phyloP scores from a whole-genome alignment of 1,140 invertebrate genomes.

The Halotydeus destructor region DNA sequence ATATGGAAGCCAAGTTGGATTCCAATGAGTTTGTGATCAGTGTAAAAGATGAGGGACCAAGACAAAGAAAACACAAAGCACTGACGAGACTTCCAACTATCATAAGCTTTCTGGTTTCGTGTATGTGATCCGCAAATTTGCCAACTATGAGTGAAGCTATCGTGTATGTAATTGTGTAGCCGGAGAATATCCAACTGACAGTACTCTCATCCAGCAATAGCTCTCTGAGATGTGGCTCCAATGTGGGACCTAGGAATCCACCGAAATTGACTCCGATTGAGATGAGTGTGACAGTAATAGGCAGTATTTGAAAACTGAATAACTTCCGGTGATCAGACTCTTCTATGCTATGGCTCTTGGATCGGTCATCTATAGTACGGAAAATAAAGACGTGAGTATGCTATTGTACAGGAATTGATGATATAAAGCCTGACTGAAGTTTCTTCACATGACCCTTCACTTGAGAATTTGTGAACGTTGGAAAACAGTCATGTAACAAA shows the following conservation, averaged over 20 bases:
- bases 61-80: conserved; percentile 35
- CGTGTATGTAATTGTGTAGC: conserved; percentile 46
- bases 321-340: too few species aligned
- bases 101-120: conserved; percentile 32
- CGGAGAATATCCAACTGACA: conserved; percentile 45
- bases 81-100: conserved; percentile 39
- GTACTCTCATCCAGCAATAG: conserved; percentile 5
- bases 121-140: conserved; percentile 39
- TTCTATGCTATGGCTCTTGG: conserved; percentile 33
- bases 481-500: too few species aligned
- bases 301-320: conserved; percentile 40
- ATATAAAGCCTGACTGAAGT: too few species aligned
- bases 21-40: conserved; percentile 35
- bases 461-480: too few species aligned
- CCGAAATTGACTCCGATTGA: conserved; percentile 41
- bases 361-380: not conserved
- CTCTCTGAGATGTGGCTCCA: conserved; percentile 45
- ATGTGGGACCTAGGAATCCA: conserved; percentile 49
- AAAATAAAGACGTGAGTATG: not conserved
- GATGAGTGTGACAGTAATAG: too few species aligned
- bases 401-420: too few species aligned
- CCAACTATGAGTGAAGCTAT: conserved; percentile 49
- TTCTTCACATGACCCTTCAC: too few species aligned
- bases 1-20: conserved; percentile 39
- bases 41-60: conserved; percentile 43